These are phyloP conservation scores for human (Homo sapiens) DNA, from an alignment of 2,113 vertebrate genomes.

Conservation along the genomic window GRCh38 chr17:76512001-76512500, in stretches of 20 bases:
- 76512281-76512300: background rate
- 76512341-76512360: background rate
- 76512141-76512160: background rate
- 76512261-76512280: background rate
- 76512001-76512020: too few species aligned
- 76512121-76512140: background rate
- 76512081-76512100: too few species aligned
- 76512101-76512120: too few species aligned
- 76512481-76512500: accelerated
- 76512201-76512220: background rate
- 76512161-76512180: background rate
- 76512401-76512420: background rate
- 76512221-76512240: background rate
- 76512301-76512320: background rate
- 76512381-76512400: background rate
- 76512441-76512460: background rate
- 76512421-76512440: background rate
- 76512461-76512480: background rate
- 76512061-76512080: too few species aligned
- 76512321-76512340: background rate
- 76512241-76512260: background rate
- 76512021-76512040: too few species aligned
- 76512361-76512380: background rate
- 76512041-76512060: too few species aligned
- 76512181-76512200: background rate